Evolutionary conservation across 2,113 vertebrate species (phyloP).

Genomic region (Falcunculus frontatus): DNA sequence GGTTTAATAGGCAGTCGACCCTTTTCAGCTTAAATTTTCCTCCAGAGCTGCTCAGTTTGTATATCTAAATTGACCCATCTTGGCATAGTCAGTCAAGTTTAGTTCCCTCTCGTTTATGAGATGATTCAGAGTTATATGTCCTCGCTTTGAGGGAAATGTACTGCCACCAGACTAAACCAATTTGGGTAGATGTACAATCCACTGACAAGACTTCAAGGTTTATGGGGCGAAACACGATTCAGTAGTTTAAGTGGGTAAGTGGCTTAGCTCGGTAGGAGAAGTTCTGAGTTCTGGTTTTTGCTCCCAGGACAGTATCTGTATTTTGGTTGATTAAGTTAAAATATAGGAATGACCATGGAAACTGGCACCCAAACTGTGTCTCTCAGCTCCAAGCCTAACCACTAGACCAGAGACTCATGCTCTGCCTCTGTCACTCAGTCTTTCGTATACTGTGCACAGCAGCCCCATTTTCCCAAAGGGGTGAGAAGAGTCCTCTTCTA

Average conservation of each 20-base stretch:
- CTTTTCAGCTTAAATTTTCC: neutral
- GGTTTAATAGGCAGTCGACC: neutral
- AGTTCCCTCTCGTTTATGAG: neutral
- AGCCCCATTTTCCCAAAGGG: neutral
- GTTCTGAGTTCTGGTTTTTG: neutral
- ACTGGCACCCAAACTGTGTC: neutral
- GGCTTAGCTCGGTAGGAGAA: neutral
- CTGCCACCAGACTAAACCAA: neutral
- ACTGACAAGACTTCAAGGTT: neutral
- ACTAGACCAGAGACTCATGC: neutral
- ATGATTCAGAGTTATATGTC: neutral
- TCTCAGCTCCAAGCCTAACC: neutral
- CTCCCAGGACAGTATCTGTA: neutral
- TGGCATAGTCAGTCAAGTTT: neutral
- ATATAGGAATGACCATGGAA: neutral
- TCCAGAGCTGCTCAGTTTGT: neutral
- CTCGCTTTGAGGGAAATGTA: neutral
- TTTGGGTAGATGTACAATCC: accelerated
- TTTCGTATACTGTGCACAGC: neutral
- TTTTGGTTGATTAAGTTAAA: neutral
- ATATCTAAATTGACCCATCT: neutral
- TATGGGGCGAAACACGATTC: accelerated
- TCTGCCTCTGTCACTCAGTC: neutral
- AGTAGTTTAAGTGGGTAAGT: neutral
- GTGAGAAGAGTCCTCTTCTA: neutral